Base-by-base conservation (phyloP, 2,113 vertebrate genomes). In the Prunella himalayana region DNA sequence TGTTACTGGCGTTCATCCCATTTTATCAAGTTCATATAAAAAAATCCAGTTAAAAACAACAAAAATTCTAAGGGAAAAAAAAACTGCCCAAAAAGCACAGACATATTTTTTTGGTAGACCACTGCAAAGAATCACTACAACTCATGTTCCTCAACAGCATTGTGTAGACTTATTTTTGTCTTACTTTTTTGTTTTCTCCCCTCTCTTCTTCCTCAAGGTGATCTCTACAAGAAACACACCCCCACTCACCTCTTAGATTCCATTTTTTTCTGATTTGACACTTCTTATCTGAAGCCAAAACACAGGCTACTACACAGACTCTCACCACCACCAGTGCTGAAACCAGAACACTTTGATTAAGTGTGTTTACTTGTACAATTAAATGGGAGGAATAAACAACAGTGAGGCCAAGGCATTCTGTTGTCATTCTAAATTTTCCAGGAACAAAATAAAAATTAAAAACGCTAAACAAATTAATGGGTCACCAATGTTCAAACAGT, bases 351-450 rank as follows among this genome's bases (percentile, higher is more conserved):
- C 61, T 90, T 86, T 65, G 80, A 71, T 70, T 54, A 88, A 33
- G 25, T 75, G 23, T 11, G 73, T 61, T 86, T 39, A 60, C 39
- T 10, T 39, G 28, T 45, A 54, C 23, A 83, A 37, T 57, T 51
- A 78, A 81, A 86, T 4, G 15, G 50, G 41, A 92, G 37, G 63
- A 86, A 92, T 68, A 88, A 92, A 92, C 60, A 78, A 49, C 33
- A 39, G 25, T 1, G 8, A 91, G 13, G 54, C 14, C 15, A 45
- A 66, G 23, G 19, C 49, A 42, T 57, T 86, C 53, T 66, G 30
- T 37, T 63, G 65, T 39, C 65, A 76, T 57, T 65, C 21, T 59
- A 92, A 31, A 51, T 72, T 82, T 82, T 75, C 56, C 77, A 90
- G 47, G 60, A 96, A 78, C 23, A 70, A 82, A 76, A 68, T 13